phyloP scores from a whole-genome alignment of 1,140 invertebrate genomes.

The Drosophila orena region DNA sequence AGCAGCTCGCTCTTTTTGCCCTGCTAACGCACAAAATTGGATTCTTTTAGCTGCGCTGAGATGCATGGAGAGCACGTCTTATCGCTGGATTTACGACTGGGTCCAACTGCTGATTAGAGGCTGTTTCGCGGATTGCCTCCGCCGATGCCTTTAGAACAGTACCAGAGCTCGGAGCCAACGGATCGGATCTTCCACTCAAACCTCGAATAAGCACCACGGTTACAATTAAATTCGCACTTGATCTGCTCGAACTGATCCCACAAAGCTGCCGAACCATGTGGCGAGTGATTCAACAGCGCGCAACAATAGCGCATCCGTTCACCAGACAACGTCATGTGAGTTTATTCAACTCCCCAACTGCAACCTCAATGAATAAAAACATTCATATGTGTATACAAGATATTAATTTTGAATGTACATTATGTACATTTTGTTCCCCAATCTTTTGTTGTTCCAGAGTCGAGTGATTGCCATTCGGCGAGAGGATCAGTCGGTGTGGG shows the following conservation, averaged over 20 bases:
- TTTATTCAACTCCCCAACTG: constrained; percentile 20
- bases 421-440: background rate
- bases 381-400: too few relatives aligned
- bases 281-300: constrained; percentile 56
- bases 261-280: constrained; percentile 46
- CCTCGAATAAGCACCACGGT: constrained; percentile 5
- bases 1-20: constrained; percentile 21
- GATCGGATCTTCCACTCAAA: constrained; percentile 36
- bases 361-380: background rate
- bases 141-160: constrained; percentile 57
- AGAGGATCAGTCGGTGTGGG: constrained; percentile 99
- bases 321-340: constrained; percentile 74
- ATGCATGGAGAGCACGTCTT: constrained; percentile 43
- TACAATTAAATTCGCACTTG: constrained; percentile 11
- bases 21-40: constrained; percentile 16
- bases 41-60: constrained; percentile 41
- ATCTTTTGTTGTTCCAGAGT: constrained; percentile 64
- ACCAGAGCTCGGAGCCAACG: constrained; percentile 65
- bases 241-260: constrained; percentile 19
- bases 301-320: constrained; percentile 59
- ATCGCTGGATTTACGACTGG: constrained; percentile 45
- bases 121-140: constrained; percentile 32
- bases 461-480: constrained; percentile 93
- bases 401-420: background rate
- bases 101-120: constrained; percentile 66